These are phyloP conservation scores for Ferrisia virgata DNA, from an alignment of 2,888 invertebrate species.

Conservation along the genomic window DNA sequence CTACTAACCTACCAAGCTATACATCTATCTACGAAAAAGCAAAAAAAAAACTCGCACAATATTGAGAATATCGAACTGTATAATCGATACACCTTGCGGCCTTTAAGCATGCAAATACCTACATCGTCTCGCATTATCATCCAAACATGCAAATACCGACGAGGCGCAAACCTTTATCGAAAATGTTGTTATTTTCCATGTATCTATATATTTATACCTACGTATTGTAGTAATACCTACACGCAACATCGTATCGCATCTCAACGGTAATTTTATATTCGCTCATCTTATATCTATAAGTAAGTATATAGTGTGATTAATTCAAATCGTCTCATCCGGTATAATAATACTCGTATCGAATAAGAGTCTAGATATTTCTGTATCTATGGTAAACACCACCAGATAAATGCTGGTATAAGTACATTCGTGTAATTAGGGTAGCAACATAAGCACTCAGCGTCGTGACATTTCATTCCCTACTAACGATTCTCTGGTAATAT, in stretches of 20 bases:
- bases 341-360: neutral
- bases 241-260: neutral
- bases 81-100: slow-evolving; percentile 14
- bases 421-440: slow-evolving; percentile 5
- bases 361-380: neutral
- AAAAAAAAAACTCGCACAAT: neutral
- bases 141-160: neutral
- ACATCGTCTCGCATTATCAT: neutral
- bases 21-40: too few relatives aligned
- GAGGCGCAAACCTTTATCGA: neutral
- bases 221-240: too few relatives aligned
- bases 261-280: neutral
- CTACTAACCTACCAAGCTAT: too few relatives aligned
- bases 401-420: neutral
- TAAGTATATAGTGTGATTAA: neutral
- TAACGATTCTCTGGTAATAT: neutral
- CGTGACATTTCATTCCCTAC: neutral
- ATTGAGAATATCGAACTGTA: neutral
- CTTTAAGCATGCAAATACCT: neutral
- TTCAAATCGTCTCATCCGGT: neutral
- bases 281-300: too few relatives aligned
- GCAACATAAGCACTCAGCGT: neutral
- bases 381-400: too few relatives aligned
- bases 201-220: too few relatives aligned
- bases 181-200: neutral